Evolutionary conservation across 2,888 invertebrate species (phyloP).

Genomic region (Argyresthia goedartella): DNA sequence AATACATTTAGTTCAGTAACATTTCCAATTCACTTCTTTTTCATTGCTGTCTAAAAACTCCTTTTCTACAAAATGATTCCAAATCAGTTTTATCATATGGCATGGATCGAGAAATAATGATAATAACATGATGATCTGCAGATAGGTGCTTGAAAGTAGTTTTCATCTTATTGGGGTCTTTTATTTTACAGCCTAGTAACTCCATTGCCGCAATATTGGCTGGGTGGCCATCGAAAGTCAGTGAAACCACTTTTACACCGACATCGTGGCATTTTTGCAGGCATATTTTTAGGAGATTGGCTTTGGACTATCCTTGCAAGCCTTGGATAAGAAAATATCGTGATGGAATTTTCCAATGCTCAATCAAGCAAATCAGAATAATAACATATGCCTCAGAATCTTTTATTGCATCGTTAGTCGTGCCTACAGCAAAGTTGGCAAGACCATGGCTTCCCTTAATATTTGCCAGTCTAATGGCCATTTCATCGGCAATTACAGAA

Average conservation of each 20-base stretch:
- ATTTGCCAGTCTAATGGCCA: constrained; percentile 17
- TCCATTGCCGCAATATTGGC: constrained; percentile 7
- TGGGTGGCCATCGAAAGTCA: constrained; percentile 14
- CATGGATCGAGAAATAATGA: constrained; percentile 8
- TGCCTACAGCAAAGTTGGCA: constrained; percentile 13
- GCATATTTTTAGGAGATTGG: constrained; percentile 12
- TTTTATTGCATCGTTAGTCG: not conserved
- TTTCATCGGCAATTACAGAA: constrained; percentile 19
- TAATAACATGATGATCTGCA: constrained; percentile 2
- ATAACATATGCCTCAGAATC: constrained; percentile 18
- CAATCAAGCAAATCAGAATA: constrained; percentile 18
- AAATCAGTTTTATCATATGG: constrained; percentile 9
- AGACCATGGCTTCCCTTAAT: constrained; percentile 12
- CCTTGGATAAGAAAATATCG: constrained; percentile 22
- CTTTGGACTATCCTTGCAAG: constrained; percentile 14
- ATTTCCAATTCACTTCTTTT: constrained; percentile 4
- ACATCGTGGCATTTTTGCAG: constrained; percentile 15
- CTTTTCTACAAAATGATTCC: constrained; percentile 7
- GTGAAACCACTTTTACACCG: constrained; percentile 14
- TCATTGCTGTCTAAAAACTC: constrained; percentile 4
- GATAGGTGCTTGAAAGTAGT: constrained; percentile 15
- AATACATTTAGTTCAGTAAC: not conserved
- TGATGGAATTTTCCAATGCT: constrained; percentile 22
- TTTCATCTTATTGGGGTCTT: constrained; percentile 11
- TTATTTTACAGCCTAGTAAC: constrained; percentile 15